Percentiles rank a stretch among this genome's conserved stretches.
Evolutionary conservation across 2,888 invertebrate genomes (phyloP).

Genomic region (Spilosoma lubricipeda): DNA sequence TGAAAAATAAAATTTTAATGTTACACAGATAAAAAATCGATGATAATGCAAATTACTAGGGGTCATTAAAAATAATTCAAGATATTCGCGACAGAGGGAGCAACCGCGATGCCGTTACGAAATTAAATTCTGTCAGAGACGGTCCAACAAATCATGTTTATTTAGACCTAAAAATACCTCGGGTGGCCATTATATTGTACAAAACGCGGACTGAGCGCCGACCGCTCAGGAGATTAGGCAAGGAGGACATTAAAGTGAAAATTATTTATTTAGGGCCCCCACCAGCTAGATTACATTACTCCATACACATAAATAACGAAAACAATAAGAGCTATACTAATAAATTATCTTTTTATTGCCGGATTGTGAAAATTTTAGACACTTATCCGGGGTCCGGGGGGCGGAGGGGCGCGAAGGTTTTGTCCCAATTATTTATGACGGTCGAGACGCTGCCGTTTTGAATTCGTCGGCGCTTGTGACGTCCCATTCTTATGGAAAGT

Average conservation of each 20-base stretch:
- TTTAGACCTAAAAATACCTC: conserved; percentile 86
- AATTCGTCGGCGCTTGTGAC: conserved; percentile 79
- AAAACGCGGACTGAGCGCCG: conserved; percentile 76
- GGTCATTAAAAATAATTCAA: conserved; percentile 82
- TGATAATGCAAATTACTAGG: conserved; percentile 61
- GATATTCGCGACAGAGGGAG: conserved; percentile 74
- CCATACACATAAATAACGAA: conserved; percentile 87
- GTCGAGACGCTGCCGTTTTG: conserved; percentile 82
- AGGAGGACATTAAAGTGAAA: conserved; percentile 86
- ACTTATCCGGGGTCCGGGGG: conserved; percentile 79
- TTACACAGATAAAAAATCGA: conserved; percentile 50
- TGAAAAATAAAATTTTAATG: background rate
- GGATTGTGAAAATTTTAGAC: conserved; percentile 87
- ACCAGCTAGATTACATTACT: conserved; percentile 86
- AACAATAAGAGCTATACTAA: conserved; percentile 87
- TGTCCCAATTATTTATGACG: conserved; percentile 86
- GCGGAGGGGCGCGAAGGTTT: conserved; percentile 71
- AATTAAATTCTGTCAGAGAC: conserved; percentile 85
- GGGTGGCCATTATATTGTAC: conserved; percentile 82
- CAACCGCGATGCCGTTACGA: conserved; percentile 70
- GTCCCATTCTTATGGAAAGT: conserved; percentile 80
- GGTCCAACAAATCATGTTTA: conserved; percentile 86
- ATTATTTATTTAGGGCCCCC: conserved; percentile 86
- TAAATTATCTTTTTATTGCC: conserved; percentile 87
- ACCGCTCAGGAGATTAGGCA: conserved; percentile 84